phyloP scores from a whole-genome alignment of 2,113 vertebrate genomes.

The Ictalurus punctatus region DNA sequence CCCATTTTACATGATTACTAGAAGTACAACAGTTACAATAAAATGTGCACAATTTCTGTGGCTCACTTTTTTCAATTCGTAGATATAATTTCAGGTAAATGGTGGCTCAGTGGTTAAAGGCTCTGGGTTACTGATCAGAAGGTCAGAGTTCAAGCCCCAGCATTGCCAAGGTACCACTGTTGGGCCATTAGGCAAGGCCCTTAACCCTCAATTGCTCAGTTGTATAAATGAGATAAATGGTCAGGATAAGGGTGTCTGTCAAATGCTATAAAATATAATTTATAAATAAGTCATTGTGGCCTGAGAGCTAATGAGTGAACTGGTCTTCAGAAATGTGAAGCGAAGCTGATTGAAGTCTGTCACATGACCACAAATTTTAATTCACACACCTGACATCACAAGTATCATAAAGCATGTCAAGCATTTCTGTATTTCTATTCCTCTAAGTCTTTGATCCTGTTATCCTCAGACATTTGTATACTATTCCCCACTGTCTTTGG shows the following conservation, averaged over 20 bases:
- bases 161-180: too few relatives aligned
- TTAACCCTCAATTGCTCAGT: too few relatives aligned
- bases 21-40: not conserved
- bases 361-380: not conserved
- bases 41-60: not conserved
- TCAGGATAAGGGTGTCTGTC: too few relatives aligned
- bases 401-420: not conserved
- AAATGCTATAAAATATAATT: too few relatives aligned
- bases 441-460: not conserved
- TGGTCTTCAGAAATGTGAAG: not conserved
- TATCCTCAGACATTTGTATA: not conserved
- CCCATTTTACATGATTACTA: not conserved
- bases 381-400: not conserved
- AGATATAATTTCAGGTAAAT: not conserved
- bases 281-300: not conserved
- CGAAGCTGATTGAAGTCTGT: not conserved
- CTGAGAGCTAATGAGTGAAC: not conserved
- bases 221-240: too few relatives aligned
- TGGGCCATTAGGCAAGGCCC: too few relatives aligned
- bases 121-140: too few relatives aligned
- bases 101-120: too few relatives aligned
- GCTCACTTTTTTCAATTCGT: not conserved
- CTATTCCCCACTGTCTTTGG: not conserved
- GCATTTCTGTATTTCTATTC: not conserved
- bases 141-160: too few relatives aligned